Conservation (phyloP, 1,140 invertebrate species). For the Apis florea region DNA sequence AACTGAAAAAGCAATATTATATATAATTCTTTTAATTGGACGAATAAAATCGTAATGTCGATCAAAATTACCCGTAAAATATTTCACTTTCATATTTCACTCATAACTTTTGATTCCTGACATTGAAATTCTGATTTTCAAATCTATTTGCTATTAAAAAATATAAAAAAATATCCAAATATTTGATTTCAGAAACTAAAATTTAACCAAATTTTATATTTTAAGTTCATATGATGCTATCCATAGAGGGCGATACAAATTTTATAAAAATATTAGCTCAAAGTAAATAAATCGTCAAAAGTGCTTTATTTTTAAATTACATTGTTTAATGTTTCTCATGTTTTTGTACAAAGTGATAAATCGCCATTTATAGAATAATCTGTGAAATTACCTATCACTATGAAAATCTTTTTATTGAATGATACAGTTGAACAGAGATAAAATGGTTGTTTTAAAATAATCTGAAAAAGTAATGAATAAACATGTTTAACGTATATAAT, state of each 20-base stretch:
- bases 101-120: no score
- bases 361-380: neutral
- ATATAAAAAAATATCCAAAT: no score
- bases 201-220: neutral
- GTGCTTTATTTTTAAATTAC: neutral
- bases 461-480: neutral
- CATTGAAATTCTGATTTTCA: no score
- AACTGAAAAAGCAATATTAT: no score
- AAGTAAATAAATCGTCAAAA: constrained; percentile 30
- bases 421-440: neutral
- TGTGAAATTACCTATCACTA: neutral
- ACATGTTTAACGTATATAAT: neutral
- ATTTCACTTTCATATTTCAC: no score
- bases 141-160: no score
- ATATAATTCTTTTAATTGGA: no score
- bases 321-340: neutral
- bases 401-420: neutral
- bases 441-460: neutral
- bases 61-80: no score
- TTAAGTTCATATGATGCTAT: neutral
- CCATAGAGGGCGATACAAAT: neutral
- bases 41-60: no score
- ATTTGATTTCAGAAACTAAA: no score
- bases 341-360: neutral
- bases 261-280: constrained; percentile 8